Evolutionary conservation across 1,140 invertebrate genomes (phyloP).

Genomic region (Glomeris maerens): DNA sequence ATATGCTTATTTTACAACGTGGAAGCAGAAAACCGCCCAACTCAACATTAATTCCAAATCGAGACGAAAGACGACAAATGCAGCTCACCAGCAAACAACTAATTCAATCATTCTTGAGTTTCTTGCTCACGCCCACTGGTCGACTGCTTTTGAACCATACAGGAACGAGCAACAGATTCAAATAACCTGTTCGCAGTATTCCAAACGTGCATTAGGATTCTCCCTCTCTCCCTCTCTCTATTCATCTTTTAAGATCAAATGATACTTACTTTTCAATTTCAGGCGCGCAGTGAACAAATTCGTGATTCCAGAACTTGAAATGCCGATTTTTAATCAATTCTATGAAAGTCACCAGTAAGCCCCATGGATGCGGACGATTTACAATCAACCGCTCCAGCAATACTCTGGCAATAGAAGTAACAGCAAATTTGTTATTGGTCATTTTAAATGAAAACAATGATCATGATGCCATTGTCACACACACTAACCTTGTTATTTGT

Average conservation of each 20-base stretch:
- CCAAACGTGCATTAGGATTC: conserved; percentile 14
- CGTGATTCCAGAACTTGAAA: conserved; percentile 99
- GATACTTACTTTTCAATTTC: conserved; percentile 88
- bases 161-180: conserved; percentile 83
- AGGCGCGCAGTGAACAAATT: conserved; percentile 96
- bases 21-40: too few species aligned
- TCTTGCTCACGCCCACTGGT: conserved; percentile 27
- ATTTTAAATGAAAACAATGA: not conserved
- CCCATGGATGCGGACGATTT: conserved; percentile 98
- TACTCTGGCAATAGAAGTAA: conserved; percentile 45
- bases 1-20: too few species aligned
- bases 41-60: too few species aligned
- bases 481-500: conserved; percentile 43
- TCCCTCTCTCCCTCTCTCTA: not conserved
- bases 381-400: conserved; percentile 92
- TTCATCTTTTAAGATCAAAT: not conserved
- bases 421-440: not conserved
- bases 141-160: conserved; percentile 61
- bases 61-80: too few species aligned
- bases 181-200: conserved; percentile 51
- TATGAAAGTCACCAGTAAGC: conserved; percentile 94
- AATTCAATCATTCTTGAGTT: too few species aligned
- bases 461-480: not conserved
- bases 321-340: conserved; percentile 96
- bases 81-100: too few species aligned